These are phyloP conservation scores for Tonatia bakeri DNA, from an alignment of 2,113 vertebrate genomes.

Conservation along the genomic window DNA sequence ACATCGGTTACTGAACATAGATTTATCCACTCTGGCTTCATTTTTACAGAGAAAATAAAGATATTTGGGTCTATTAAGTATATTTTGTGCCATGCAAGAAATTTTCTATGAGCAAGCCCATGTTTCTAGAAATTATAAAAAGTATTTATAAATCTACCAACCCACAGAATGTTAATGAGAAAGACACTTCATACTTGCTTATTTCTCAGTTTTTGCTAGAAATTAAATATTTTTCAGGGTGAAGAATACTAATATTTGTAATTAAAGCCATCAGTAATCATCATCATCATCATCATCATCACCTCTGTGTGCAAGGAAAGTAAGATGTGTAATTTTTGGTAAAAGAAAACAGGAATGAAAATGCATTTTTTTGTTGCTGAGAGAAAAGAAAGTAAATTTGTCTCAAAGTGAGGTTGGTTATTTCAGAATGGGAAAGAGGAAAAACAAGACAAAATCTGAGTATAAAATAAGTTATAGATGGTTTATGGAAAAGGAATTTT, in stretches of 20 bases:
- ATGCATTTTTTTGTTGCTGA: not conserved
- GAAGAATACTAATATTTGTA: not conserved
- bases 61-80: not conserved
- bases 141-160: not conserved
- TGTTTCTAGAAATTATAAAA: not conserved
- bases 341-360: not conserved
- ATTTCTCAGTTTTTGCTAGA: not conserved
- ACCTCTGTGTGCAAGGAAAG: not conserved
- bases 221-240: not conserved
- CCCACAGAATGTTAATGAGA: not conserved
- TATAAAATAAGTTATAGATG: not conserved
- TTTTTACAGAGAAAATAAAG: not conserved
- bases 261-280: not conserved
- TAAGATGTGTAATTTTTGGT: not conserved
- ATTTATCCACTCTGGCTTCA: not conserved
- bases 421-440: not conserved
- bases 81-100: not conserved
- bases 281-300: no score
- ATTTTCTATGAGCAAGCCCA: not conserved
- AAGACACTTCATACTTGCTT: not conserved
- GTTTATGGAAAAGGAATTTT: not conserved
- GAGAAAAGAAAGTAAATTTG: not conserved
- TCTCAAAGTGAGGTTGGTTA: not conserved
- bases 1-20: not conserved
- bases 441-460: not conserved